Evolutionary conservation across 92 coral and sea anemone genomes (phyloP), one percentile per base, ranked within the genome.

Genomic region (Actinostola sp.): DNA sequence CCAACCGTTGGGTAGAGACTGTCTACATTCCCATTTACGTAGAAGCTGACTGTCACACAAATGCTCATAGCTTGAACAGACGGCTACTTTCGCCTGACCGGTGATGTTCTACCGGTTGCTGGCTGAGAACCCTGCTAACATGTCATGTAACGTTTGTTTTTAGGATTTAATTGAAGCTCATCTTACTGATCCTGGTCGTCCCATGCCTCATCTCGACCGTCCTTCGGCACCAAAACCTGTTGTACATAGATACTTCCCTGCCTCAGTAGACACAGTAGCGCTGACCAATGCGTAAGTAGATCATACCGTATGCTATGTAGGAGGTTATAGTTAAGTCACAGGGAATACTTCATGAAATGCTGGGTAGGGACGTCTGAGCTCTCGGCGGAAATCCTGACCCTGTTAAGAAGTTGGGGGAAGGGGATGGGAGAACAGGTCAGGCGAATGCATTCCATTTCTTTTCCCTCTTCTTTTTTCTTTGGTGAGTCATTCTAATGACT

Each of bases 271-370:
- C 14, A 38, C 74, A 19, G 90, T 88, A 50, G 85, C 90, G 39
- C 77, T 79, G 34, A 88, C 95, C 44, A 80, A 92, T 8, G 92
- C 99, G 99, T 95, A 63, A 85, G 97, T 70, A 20, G 38, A 56
- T n/a, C n/a, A n/a, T n/a, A n/a, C n/a, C n/a, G n/a, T n/a, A n/a
- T n/a, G n/a, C n/a, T n/a, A n/a, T n/a, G n/a, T n/a, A n/a, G n/a
- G n/a, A n/a, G n/a, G n/a, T n/a, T n/a, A n/a, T n/a, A n/a, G n/a
- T n/a, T n/a, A n/a, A n/a, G 42, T 19, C 58, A 3, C 7, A 51
- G 29, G 58, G 25, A 51, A 51, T 25, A 15, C 24, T 51, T 19
- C n/a, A n/a, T n/a, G n/a, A n/a, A n/a, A n/a, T n/a, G n/a, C n/a
- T n/a, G n/a, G n/a, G n/a, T n/a, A n/a, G n/a, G n/a, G n/a, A n/a